Base-by-base conservation (phyloP, 2,797 vertebrate genomes). In the Aratinga solstitialis region DNA sequence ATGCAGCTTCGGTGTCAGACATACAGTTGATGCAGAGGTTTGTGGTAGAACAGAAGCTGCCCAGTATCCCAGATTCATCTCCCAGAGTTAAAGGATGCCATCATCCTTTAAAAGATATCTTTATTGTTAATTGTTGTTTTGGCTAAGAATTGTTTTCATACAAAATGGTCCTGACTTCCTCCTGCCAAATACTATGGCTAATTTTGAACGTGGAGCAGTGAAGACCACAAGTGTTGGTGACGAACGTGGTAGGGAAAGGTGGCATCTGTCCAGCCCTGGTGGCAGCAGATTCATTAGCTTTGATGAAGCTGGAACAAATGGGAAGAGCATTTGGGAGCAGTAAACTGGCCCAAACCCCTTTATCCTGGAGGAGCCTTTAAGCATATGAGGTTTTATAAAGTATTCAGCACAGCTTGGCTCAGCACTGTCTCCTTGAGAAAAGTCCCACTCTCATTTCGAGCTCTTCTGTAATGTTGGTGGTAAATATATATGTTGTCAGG, bases 241-340 rank as follows among this genome's bases (percentile, higher is more conserved):
- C 0, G 1, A n/a, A 16, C 0, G 0, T n/a, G 48, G 43, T 53
- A 19, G 34, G 68, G 30, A 53, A 68, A n/a, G 27, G 45, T 38
- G 40, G 11, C 1, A 1, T 32, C 19, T 80, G 9, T 34, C 69
- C 56, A 51, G 51, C 13, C 22, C 34, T 66, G 11, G 8, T 78
- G 34, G 43, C 17, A 18, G 10, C 32, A n/a, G 36, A 16, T 77
- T 69, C 2, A 2, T 80, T 80, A 84, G 40, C 51, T 34, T 38
- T 59, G 29, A 8, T 27, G 45, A 51, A 84, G 36, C 27, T 66
- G 43, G 36, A 53, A 18, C 47, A 48, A 51, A 42, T 34, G 26
- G 63, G 45, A 80, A 59, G n/a, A 66, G 20, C n/a, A 13, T 69
- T 32, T 50, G 66, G 45, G 36, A 75, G 50, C 21, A 54, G 36